phyloP scores from a whole-genome alignment of 2,888 invertebrate genomes.

The Oxycera nigricornis region DNA sequence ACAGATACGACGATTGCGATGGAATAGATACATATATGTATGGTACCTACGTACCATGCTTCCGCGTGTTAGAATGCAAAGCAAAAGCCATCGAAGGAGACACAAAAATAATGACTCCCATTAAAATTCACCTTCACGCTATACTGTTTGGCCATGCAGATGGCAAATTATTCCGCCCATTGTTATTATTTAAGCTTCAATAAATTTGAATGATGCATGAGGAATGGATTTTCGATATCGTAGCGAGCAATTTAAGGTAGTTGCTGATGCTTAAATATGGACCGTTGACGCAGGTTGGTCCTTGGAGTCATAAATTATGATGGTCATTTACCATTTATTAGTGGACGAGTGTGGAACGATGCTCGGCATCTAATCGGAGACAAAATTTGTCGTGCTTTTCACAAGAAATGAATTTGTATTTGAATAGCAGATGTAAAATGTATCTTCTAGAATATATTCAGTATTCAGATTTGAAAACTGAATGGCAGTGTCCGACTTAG shows the following conservation, averaged over 20 bases:
- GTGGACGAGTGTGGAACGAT: neutral
- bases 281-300: neutral
- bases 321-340: neutral
- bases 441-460: neutral
- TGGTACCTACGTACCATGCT: neutral
- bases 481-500: neutral
- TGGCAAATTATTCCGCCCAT: constrained; percentile 32
- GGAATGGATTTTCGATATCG: constrained; percentile 8
- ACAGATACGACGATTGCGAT: neutral
- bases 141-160: neutral
- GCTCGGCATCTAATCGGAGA: neutral
- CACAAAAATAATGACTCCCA: neutral
- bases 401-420: neutral
- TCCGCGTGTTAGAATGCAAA: neutral
- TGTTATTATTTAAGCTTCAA: constrained; percentile 31
- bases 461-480: too few species aligned
- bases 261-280: neutral
- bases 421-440: neutral
- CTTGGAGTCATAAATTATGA: neutral
- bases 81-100: neutral
- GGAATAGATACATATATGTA: neutral
- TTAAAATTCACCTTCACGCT: constrained; percentile 21
- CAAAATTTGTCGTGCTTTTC: neutral
- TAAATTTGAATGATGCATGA: constrained; percentile 35
- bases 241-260: neutral